Percentiles rank a stretch among this genome's conserved stretches.
phyloP scores from a whole-genome alignment of 2,113 vertebrate genomes.

The Jacana jacana region DNA sequence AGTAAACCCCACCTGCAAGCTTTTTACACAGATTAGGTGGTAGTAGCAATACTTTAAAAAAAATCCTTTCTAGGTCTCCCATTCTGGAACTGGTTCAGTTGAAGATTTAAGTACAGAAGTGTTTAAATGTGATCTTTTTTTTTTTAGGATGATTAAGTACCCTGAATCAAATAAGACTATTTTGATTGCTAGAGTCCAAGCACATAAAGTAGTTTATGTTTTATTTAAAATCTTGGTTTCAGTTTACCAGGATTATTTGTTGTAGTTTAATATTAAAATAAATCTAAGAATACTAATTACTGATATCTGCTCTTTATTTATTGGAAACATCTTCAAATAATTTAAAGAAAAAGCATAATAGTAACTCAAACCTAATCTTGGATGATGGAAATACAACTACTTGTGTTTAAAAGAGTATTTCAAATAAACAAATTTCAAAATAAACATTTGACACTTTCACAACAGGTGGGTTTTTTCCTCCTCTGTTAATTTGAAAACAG shows the following conservation, averaged over 20 bases:
- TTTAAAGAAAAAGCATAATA: background rate
- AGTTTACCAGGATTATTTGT: background rate
- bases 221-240: background rate
- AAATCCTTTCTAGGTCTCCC: background rate
- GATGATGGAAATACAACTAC: background rate
- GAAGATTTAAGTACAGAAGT: background rate
- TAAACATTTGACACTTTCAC: background rate
- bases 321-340: background rate
- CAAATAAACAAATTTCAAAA: too few species aligned
- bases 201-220: background rate
- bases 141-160: background rate
- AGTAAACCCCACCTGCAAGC: background rate
- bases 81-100: background rate
- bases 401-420: background rate
- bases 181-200: background rate
- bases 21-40: background rate
- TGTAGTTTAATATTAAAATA: background rate
- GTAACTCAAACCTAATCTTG: background rate
- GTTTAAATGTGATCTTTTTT: background rate
- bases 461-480: background rate
- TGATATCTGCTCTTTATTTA: background rate
- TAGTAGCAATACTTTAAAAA: background rate
- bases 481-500: conserved; percentile 1
- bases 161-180: background rate
- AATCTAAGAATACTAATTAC: background rate